Base-by-base conservation (phyloP, 2,797 vertebrate species). In the Eutrigla gurnardus region DNA sequence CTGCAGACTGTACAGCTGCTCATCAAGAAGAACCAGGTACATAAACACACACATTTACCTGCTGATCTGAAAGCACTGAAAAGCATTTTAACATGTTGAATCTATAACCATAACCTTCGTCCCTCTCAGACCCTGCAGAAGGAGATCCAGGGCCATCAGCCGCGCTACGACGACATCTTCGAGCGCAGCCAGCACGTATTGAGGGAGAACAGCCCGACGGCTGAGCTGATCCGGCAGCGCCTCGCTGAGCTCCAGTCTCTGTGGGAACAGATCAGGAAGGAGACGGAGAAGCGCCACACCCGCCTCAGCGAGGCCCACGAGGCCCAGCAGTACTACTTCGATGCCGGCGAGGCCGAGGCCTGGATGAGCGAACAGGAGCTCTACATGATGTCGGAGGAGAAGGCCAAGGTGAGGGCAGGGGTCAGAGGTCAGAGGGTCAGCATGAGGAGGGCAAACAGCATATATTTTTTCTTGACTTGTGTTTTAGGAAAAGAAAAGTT, bases 301-400 rank as follows among this genome's bases (percentile, higher is more conserved):
- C 95, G 98, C 11, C 95, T 99, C 0, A 96, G 96, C 92, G 97
- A 99, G 87, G 96, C 98, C 0, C 98, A 98, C 92, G 88, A 95
- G 88, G 98, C 98, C 3, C 98, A 99, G 94, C 98, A 98, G 92
- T 99, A 99, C 89, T 99, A 98, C 0, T 98, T 99, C 0, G 98
- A 98, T 0, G 95, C 93, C 0, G 98, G 97, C 0, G 98, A 99
- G 88, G 98, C 97, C 0, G 98, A 99, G 85, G 98, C 98, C 7
- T 99, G 98, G 98, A 99, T 99, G 98, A 99, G 98, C 0, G 98
- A 99, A 59, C 98, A 99, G 92, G 98, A 99, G 87, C 96, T 99
- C 17, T 99, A 99, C 89, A 99, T 99, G 98, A 99, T 99, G 97
- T 98, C 97, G 1, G 98, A 99, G 89, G 98, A 99, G 93, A 99